A percentile compares a stretch with the other conserved stretches of the same genome.
These are phyloP conservation scores for Anoplius nigerrimus DNA, from an alignment of 2,888 invertebrate genomes.

Conservation along the genomic window DNA sequence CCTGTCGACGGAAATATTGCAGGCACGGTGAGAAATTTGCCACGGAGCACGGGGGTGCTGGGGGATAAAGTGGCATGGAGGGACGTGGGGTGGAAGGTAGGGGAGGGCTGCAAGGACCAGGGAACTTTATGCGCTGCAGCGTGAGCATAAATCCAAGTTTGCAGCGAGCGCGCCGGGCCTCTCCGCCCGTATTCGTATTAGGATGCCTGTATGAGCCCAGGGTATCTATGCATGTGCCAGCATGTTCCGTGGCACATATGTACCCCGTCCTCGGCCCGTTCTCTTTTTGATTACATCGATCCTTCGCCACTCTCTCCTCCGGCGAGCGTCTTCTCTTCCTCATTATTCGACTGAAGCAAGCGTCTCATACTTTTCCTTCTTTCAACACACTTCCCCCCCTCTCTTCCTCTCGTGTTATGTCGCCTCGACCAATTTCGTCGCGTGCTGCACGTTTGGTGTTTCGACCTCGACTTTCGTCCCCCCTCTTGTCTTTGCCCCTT, in stretches of 20 bases:
- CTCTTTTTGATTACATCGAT: constrained; percentile 52
- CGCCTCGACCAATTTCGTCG: too few relatives aligned
- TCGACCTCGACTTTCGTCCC: neutral
- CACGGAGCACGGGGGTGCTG: constrained; percentile 38
- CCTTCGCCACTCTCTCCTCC: constrained; percentile 5
- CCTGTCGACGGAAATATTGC: constrained; percentile 53
- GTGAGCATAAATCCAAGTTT: constrained; percentile 64
- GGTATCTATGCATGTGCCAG: constrained; percentile 35
- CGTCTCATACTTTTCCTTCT: neutral
- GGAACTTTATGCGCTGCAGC: constrained; percentile 57
- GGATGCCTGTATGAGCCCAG: constrained; percentile 36
- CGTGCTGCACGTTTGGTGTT: neutral
- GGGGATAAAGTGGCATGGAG: constrained; percentile 25
- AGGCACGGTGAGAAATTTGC: constrained; percentile 53
- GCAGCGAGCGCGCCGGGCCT: constrained; percentile 32
- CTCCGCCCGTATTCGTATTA: constrained; percentile 46
- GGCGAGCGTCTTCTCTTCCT: constrained; percentile 8
- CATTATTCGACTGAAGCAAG: constrained; percentile 8
- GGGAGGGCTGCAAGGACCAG: too few relatives aligned
- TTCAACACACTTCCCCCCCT: neutral
- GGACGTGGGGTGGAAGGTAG: constrained; percentile 32
- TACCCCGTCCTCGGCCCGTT: constrained; percentile 33
- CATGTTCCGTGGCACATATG: constrained; percentile 41
- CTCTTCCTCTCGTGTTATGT: neutral
- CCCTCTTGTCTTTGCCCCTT: neutral